Evolutionary conservation across 2,797 vertebrate genomes (phyloP).

Genomic region (Enteromius thamalakanensis): DNA sequence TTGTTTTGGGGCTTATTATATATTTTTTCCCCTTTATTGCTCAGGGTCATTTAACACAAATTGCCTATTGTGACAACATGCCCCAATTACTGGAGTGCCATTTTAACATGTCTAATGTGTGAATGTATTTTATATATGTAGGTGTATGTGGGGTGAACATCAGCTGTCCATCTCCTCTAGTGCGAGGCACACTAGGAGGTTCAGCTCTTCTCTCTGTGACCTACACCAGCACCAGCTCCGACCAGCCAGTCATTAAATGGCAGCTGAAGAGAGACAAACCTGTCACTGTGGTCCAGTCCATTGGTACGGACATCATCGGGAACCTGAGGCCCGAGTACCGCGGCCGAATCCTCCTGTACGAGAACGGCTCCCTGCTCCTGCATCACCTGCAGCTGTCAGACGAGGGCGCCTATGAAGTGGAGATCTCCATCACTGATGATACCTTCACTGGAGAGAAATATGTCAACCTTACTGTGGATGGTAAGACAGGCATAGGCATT

Average conservation of each 20-base stretch:
- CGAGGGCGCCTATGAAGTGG: conserved; percentile 92
- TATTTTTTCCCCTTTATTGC: not conserved
- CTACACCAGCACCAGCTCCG: conserved; percentile 89
- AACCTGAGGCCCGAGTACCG: conserved; percentile 92
- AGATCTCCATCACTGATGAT: conserved; percentile 97
- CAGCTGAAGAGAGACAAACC: conserved; percentile 92
- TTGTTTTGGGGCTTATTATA: not conserved
- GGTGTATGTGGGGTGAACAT: conserved; percentile 90
- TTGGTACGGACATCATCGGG: conserved; percentile 91
- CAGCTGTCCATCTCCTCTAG: conserved; percentile 84
- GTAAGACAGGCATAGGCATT: conserved; percentile 70
- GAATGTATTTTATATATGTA: conserved; percentile 58
- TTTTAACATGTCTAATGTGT: not conserved
- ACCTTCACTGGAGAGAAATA: conserved; percentile 92
- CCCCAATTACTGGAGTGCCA: not conserved
- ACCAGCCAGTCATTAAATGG: conserved; percentile 97
- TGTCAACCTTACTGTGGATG: conserved; percentile 93
- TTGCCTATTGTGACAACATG: not conserved
- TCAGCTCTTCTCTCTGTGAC: conserved; percentile 90
- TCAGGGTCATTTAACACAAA: not conserved
- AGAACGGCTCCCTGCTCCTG: conserved; percentile 92
- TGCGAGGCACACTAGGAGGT: conserved; percentile 87
- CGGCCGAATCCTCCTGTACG: conserved; percentile 88
- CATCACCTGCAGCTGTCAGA: conserved; percentile 88
- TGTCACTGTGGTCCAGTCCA: conserved; percentile 93